Base-by-base conservation (phyloP, 2,797 vertebrate species). In the Euphonia xanthogaster region DNA sequence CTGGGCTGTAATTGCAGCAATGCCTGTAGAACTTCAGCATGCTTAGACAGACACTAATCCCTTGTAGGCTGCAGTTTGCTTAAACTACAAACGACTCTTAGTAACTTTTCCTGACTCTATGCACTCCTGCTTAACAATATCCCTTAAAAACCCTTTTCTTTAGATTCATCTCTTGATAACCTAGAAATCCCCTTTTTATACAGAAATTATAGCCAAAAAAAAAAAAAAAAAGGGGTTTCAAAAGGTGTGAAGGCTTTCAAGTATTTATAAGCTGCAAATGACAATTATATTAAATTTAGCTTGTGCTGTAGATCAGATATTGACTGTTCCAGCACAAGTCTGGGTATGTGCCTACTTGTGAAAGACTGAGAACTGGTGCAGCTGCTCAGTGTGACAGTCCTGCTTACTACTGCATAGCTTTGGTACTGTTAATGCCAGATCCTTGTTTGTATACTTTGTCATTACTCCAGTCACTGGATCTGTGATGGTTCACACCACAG, bases 11-110 rank as follows among this genome's bases (percentile, higher is more conserved):
- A 21, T 47, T 63, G 42, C 10, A n/a, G 53, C 28, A 79, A 17
- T 0, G 1, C 28, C 17, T 0, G 0, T 15, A 76, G 27, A 87
- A 54, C 7, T 42, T 50, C 18, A 60, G n/a, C 45, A 0, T 3
- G 7, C 30, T 24, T 51, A 31, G 31, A 30, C 7, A 40, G 47
- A 27, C 45, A 27, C 15, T 35, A 8, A 51, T 16, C 21, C 37
- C 47, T 28, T 4, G 2, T 8, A 44, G 31, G 10, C 37, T 50
- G 22, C 57, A n/a, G 39, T 65, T 80, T 40, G 30, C 58, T 55
- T 55, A 35, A 78, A 53, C 37, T 58, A 30, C 1, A 2, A 28
- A 70, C 6, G 8, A 60, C n/a, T 24, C 31, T 7, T 8, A 47
- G 12, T 11, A 78, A 54, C 48, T 82, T 57, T 50, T 61, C 10